Evolutionary conservation across 1,140 invertebrate species (phyloP).

Genomic region (Nephila pilipes): DNA sequence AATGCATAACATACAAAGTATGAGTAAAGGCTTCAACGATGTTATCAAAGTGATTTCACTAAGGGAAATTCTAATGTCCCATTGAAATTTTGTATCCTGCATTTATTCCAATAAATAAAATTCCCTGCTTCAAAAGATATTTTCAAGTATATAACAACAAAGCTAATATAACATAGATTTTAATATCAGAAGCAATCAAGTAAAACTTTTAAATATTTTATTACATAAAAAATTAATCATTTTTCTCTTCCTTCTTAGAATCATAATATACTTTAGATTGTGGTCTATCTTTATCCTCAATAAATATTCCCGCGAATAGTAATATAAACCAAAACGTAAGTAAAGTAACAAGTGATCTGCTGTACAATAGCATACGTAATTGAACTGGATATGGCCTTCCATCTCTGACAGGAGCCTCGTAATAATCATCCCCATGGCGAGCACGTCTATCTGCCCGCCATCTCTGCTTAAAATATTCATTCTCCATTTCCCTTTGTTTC

Average conservation of each 20-base stretch:
- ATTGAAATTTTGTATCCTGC: no score
- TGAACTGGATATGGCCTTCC: not conserved
- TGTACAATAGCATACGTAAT: not conserved
- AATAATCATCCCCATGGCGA: not conserved
- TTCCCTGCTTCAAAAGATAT: no score
- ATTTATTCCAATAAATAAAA: no score
- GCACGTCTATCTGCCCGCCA: constrained; percentile 28
- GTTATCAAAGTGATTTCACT: no score
- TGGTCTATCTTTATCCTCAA: not conserved
- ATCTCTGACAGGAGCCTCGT: not conserved
- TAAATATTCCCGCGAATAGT: not conserved
- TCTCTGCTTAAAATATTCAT: constrained; percentile 52
- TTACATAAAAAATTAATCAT: not conserved
- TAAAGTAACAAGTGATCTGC: not conserved
- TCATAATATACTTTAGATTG: constrained; percentile 30
- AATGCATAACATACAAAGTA: no score
- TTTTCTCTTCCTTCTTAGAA: not conserved
- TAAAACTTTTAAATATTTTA: not conserved
- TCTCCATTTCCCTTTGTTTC: constrained; percentile 15
- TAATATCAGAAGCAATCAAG: not conserved
- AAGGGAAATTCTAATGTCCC: no score
- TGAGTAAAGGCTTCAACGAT: no score
- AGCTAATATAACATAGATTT: not conserved
- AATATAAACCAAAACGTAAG: not conserved
- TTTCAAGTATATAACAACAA: no score